phyloP scores from a whole-genome alignment of 2,113 vertebrate species.

The Miniopterus natalensis region DNA sequence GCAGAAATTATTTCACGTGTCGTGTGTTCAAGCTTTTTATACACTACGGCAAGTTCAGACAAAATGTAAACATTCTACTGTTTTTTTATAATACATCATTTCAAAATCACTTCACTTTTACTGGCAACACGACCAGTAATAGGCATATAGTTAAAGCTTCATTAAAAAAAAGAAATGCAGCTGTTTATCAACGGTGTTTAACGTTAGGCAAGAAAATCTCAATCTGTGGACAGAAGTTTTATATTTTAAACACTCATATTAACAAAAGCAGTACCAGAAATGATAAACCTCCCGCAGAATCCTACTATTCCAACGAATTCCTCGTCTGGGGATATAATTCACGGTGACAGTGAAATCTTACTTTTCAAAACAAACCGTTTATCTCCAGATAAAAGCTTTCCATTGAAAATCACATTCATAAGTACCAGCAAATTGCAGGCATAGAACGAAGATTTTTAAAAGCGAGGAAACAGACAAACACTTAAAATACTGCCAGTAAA shows the following conservation, averaged over 20 bases:
- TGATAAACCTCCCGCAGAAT: constrained; percentile 52
- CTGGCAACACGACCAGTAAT: not conserved
- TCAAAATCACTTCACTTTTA: not conserved
- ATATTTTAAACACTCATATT: not conserved
- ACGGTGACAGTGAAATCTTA: not conserved
- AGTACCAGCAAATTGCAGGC: constrained; percentile 23
- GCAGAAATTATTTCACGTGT: not conserved
- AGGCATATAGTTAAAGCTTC: not conserved
- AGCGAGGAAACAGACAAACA: not conserved
- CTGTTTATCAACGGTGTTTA: not conserved
- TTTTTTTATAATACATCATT: not conserved
- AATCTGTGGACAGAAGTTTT: not conserved
- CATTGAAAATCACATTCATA: not conserved
- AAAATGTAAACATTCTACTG: not conserved
- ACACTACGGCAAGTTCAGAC: not conserved
- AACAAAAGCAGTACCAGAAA: constrained; percentile 48
- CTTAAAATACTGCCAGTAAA: not conserved
- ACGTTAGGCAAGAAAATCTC: not conserved
- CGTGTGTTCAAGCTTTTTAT: not conserved
- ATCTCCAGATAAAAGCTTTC: not conserved
- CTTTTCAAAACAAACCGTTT: constrained; percentile 54
- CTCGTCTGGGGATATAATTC: not conserved
- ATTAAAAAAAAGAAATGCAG: not conserved
- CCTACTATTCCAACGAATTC: constrained; percentile 43
- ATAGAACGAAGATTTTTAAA: constrained; percentile 22